These are phyloP conservation scores for Cephus nigrinus DNA, from an alignment of 2,888 invertebrate species.

Conservation along the genomic window DNA sequence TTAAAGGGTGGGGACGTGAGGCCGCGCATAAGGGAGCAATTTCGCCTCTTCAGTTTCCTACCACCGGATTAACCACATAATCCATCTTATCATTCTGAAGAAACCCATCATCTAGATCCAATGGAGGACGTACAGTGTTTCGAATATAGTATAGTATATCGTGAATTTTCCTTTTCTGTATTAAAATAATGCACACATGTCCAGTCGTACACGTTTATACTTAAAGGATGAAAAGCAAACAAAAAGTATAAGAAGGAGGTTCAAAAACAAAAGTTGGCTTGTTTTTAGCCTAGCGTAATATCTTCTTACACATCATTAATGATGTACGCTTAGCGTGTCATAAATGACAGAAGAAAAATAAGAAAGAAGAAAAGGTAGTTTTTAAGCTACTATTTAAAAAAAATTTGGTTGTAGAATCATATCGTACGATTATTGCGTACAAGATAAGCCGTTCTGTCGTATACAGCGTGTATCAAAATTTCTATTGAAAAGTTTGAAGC, in stretches of 20 bases:
- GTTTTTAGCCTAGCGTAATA: neutral
- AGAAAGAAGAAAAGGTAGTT: neutral
- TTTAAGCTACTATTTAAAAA: neutral
- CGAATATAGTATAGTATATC: neutral
- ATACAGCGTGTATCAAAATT: neutral
- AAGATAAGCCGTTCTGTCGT: neutral
- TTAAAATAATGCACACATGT: neutral
- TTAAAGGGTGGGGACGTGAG: slow-evolving; percentile 91
- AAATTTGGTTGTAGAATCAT: neutral
- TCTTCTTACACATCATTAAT: neutral
- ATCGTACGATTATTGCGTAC: neutral
- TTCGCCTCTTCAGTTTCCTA: slow-evolving; percentile 88
- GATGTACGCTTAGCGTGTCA: neutral
- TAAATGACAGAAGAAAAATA: neutral
- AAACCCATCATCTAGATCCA: slow-evolving; percentile 25
- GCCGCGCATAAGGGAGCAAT: slow-evolving; percentile 90
- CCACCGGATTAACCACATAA: slow-evolving; percentile 79
- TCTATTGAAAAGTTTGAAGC: neutral
- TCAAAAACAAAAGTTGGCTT: neutral
- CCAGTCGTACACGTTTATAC: neutral
- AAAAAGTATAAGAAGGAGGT: neutral
- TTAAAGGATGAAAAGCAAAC: neutral
- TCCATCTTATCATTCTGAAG: slow-evolving; percentile 22
- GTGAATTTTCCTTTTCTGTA: neutral
- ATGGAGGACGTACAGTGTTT: neutral